Conservation (phyloP, 2,888 invertebrate genomes). For the Parthenolecanium corni region DNA sequence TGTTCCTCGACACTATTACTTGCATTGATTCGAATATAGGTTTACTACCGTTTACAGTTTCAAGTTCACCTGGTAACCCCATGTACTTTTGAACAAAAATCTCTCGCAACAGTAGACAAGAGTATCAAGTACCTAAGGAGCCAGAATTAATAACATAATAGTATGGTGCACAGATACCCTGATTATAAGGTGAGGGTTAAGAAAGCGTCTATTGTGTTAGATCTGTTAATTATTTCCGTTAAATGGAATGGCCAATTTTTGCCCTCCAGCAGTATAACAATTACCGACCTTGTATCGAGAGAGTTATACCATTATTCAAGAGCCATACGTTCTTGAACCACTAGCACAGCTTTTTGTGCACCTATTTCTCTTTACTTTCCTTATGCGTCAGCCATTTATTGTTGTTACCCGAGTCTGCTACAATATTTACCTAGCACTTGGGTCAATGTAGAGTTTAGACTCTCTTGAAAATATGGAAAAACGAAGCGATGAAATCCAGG, state of each 20-base stretch:
- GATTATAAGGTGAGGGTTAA: constrained; percentile 23
- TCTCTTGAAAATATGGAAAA: no score
- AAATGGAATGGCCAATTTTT: constrained; percentile 21
- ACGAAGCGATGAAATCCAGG: no score
- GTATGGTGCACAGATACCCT: constrained; percentile 4
- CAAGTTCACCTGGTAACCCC: no score
- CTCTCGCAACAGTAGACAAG: background rate
- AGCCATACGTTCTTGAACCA: constrained; percentile 19
- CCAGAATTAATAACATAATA: constrained; percentile 16
- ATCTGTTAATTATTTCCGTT: constrained; percentile 25
- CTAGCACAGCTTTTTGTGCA: background rate
- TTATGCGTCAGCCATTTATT: constrained; percentile 2
- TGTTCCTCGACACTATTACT: no score
- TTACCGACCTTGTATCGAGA: constrained; percentile 25
- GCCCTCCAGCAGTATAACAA: constrained; percentile 17
- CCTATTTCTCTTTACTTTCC: background rate
- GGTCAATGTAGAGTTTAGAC: no score
- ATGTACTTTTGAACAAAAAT: no score
- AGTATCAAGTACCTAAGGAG: no score
- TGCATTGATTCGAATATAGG: no score
- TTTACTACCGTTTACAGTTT: no score
- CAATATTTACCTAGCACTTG: no score
- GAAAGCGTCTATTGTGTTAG: constrained; percentile 22
- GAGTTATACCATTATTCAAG: constrained; percentile 18
- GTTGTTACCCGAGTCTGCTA: no score